Evolutionary conservation across 2,888 invertebrate species (phyloP).

Genomic region (Nomada ferruginata): DNA sequence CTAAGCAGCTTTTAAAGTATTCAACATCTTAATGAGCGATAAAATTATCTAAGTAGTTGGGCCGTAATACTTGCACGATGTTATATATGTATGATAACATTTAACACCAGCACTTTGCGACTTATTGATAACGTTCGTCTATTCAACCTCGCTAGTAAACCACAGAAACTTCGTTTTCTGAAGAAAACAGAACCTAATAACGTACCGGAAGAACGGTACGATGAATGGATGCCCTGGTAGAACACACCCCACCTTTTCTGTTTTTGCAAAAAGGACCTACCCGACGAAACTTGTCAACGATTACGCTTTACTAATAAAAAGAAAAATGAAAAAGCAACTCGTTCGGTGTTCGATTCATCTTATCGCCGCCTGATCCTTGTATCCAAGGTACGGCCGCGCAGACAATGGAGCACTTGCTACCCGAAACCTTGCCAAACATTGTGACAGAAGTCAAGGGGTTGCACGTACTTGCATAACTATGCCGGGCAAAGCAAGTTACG

Average conservation of each 20-base stretch:
- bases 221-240: neutral
- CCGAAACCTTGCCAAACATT: slow-evolving; percentile 14
- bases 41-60: slow-evolving; percentile 1
- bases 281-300: neutral
- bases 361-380: neutral
- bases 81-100: neutral
- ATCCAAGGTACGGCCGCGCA: neutral
- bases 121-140: neutral
- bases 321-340: neutral
- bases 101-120: neutral
- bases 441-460: slow-evolving; percentile 20
- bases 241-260: neutral
- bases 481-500: neutral
- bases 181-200: neutral
- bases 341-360: neutral
- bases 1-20: slow-evolving; percentile 4
- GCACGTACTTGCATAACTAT: slow-evolving; percentile 40
- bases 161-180: neutral
- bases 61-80: neutral
- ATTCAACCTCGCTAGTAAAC: neutral
- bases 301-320: neutral
- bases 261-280: neutral
- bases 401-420: neutral
- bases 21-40: slow-evolving; percentile 8
- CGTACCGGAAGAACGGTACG: neutral